A percentile compares a stretch with the other conserved stretches of the same genome.
Conservation (phyloP, 2,113 vertebrate genomes). For the Micronisus gabar region DNA sequence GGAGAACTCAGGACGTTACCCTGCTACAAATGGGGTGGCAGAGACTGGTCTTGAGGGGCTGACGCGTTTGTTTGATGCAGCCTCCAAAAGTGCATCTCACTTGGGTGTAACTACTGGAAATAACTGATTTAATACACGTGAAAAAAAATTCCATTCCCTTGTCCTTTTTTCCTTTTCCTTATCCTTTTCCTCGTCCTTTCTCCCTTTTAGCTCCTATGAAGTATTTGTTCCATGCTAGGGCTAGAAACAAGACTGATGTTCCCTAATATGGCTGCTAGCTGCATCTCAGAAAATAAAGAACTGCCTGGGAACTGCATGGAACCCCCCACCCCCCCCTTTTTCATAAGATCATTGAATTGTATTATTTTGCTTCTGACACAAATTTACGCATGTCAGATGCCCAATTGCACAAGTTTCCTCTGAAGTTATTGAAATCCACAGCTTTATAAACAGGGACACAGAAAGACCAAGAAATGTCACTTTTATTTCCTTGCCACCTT, state of each 20-base stretch:
- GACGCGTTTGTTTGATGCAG: neutral
- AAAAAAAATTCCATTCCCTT: neutral
- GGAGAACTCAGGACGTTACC: accelerated
- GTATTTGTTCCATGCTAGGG: neutral
- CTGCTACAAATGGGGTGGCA: neutral
- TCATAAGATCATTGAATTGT: neutral
- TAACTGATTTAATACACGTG: neutral
- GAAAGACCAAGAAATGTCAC: neutral
- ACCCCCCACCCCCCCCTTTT: neutral
- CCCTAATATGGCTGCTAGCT: neutral
- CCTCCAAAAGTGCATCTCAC: neutral
- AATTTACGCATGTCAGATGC: neutral
- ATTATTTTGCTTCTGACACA: neutral
- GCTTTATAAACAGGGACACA: neutral
- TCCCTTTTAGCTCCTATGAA: neutral
- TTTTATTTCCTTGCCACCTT: neutral
- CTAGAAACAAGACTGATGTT: neutral
- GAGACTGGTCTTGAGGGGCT: neutral
- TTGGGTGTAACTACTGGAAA: neutral
- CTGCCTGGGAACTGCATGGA: neutral
- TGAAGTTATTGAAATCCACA: neutral
- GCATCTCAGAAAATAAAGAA: neutral
- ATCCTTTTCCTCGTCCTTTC: neutral
- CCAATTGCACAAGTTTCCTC: neutral
- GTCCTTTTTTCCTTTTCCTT: neutral